Percentiles rank a stretch among this genome's conserved stretches.
Conservation (phyloP, 2,888 invertebrate species). For the Coremacera marginata region DNA sequence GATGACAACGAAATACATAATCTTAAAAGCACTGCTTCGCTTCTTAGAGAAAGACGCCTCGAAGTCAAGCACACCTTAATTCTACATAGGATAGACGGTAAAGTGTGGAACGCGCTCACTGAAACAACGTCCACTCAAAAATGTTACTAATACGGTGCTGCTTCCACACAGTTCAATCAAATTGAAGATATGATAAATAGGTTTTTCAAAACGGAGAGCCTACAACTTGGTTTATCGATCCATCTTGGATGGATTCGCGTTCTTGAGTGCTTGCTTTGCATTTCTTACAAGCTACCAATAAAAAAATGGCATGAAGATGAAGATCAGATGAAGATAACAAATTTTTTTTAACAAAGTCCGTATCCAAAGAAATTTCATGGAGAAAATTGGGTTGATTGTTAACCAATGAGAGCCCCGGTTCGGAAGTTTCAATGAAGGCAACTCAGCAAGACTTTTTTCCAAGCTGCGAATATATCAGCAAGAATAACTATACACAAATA, state of each 20-base stretch:
- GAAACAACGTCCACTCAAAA: slow-evolving; percentile 1
- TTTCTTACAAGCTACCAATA: slow-evolving; percentile 15
- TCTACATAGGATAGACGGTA: slow-evolving; percentile 3
- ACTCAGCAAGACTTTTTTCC: slow-evolving; percentile 1
- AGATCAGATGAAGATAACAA: neutral
- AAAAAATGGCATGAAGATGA: slow-evolving; percentile 3
- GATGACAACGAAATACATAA: no score
- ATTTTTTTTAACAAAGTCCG: neutral
- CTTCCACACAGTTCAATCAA: neutral
- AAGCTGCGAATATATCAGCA: no score
- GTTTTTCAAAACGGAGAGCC: neutral
- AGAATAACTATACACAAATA: no score
- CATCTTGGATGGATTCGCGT: slow-evolving; percentile 21
- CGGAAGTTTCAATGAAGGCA: slow-evolving; percentile 5
- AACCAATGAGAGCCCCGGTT: slow-evolving; percentile 14
- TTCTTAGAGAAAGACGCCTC: neutral
- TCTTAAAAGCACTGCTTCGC: no score
- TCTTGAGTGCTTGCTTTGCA: slow-evolving; percentile 18
- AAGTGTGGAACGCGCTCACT: neutral
- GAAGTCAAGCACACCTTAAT: neutral
- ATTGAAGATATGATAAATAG: slow-evolving; percentile 4
- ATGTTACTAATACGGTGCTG: neutral
- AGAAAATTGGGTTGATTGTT: slow-evolving; percentile 20
- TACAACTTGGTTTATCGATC: slow-evolving; percentile 31
- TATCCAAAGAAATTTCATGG: neutral